Conservation (phyloP, 2,797 vertebrate genomes). For the Sebastes flavidus region DNA sequence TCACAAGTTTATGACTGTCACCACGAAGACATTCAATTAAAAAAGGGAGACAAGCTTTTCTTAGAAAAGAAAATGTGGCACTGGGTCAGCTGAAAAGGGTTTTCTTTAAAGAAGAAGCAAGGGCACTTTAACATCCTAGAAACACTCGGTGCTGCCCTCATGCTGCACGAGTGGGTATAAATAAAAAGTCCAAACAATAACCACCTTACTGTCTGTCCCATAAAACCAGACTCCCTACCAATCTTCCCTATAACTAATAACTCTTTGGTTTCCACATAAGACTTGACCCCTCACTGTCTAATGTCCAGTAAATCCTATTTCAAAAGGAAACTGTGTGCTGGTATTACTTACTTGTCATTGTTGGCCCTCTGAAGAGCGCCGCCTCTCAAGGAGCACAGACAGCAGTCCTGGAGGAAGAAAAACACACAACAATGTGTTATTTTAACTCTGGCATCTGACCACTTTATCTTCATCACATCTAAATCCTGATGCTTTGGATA, state of each 20-base stretch:
- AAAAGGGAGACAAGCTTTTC: background rate
- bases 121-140: background rate
- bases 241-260: background rate
- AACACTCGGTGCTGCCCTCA: background rate
- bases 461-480: background rate
- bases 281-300: background rate
- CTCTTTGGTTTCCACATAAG: background rate
- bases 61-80: background rate
- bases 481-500: background rate
- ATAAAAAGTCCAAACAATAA: background rate
- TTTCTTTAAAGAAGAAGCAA: background rate
- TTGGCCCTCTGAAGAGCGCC: slow-evolving; percentile 96
- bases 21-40: background rate
- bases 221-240: background rate
- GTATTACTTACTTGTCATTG: slow-evolving; percentile 90
- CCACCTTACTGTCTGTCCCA: background rate
- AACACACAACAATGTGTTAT: background rate
- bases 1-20: background rate
- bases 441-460: background rate
- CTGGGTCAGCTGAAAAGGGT: too few relatives aligned
- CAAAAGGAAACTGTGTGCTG: background rate
- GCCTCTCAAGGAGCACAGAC: slow-evolving; percentile 93
- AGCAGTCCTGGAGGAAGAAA: slow-evolving; percentile 88
- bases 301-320: background rate
- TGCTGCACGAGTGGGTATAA: background rate